Percentiles rank a stretch among this genome's conserved stretches.
These are phyloP conservation scores for Dendrolimus houi DNA, from an alignment of 2,888 invertebrate species.

Conservation along the genomic window DNA sequence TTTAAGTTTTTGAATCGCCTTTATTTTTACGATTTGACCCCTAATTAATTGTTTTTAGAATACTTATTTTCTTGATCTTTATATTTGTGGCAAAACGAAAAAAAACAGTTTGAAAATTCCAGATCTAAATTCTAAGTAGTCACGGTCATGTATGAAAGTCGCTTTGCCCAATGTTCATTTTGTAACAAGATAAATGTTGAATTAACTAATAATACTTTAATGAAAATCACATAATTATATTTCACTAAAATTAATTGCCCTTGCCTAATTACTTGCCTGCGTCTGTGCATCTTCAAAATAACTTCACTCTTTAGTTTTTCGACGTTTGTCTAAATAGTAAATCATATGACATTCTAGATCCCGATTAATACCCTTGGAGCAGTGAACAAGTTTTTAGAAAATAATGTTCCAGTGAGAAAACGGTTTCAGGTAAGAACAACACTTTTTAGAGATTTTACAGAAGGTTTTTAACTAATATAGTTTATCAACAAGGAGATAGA, in stretches of 20 bases:
- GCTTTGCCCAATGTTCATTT: too few species aligned
- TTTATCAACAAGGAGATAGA: too few species aligned
- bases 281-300: background rate
- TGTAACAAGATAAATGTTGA: too few species aligned
- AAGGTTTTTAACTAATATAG: background rate
- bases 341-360: constrained; percentile 63
- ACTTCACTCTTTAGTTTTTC: background rate
- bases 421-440: constrained; percentile 39
- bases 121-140: too few species aligned
- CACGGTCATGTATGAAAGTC: too few species aligned
- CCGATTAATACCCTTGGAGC: constrained; percentile 81
- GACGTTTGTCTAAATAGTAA: background rate
- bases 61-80: too few species aligned
- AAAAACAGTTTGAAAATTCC: too few species aligned
- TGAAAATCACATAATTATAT: background rate
- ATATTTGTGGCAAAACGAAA: too few species aligned
- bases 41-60: too few species aligned
- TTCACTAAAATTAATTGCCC: background rate
- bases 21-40: too few species aligned
- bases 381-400: constrained; percentile 79
- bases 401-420: constrained; percentile 55
- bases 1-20: too few species aligned
- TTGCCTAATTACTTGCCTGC: background rate
- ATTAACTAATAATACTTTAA: background rate
- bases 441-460: background rate